Evolutionary conservation across 2,888 invertebrate genomes (phyloP), one percentile per base, ranked within the genome.

Genomic region (Thera obeliscata): DNA sequence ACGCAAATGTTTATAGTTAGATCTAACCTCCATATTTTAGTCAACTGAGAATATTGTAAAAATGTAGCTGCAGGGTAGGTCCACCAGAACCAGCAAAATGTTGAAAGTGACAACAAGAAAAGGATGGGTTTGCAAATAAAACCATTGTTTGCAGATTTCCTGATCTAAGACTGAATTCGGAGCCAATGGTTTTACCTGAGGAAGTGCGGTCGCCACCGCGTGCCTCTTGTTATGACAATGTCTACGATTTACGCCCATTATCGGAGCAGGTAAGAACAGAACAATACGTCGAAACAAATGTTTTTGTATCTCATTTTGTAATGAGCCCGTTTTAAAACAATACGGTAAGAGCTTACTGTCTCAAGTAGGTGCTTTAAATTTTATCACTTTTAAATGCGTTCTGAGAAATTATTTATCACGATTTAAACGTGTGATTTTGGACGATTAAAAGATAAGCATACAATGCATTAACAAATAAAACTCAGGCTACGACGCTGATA

Each of bases 201-300:
- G 91, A 90, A 76, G 84, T 85, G n/a, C 81, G 89, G 5, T 88
- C 90, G 0, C 89, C 94, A 9, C 94, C 94, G 55, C 91, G 96
- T 61, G 95, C 95, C 72, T 97, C 97, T 0, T 96, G 97, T 64
- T 97, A 97, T 80, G 97, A 97, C 86, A 97, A 97, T 83, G 97
- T 97, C 2, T 96, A 97, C 70, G 95, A 95, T 62, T 78, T 93
- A 35, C 83, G 93, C 72, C 93, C 93, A 22, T 78, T 93, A 62
- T 93, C 93, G 22, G 93, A 92, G 84, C 93, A 92, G 88, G 93
- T 91, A 81, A 57, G 35, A 48, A 38, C 7, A 56, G 6, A 41
- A 33, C 38, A 36, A 35, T 48, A n/a, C 46, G 46, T 48, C 22
- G 5, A 48, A 46, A 5, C 9, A 9, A 46, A 38, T 55, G n/a